Evolutionary conservation across 2,113 vertebrate genomes (phyloP), one percentile per base, ranked within the genome.

Genomic region (Physeter macrocephalus): DNA sequence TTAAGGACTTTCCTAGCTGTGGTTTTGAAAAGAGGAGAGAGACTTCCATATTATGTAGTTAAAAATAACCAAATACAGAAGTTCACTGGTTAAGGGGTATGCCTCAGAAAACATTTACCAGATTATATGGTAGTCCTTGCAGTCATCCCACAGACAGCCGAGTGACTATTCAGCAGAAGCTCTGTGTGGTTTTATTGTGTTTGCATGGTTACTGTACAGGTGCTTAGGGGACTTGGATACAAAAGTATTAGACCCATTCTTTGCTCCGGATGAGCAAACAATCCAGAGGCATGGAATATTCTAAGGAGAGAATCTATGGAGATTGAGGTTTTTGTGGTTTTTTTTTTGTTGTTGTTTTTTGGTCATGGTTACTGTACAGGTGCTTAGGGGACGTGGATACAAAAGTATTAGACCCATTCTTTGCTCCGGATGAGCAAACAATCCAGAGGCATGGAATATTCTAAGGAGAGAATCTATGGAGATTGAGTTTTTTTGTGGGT

Each of bases 121-220:
- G 31, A 36, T 34, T 39, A 27, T 31, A 17, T 4, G 29, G 25
- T 2, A 27, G 5, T 29, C 31, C 11, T 23, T n/a, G 15, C 7
- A 31, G 18, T 23, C 39, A 39, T n/a, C 14, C 14, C 13, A 8
- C 54, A 72, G 34, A 6, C 5, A 39, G 62, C 13, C 62, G 61
- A 23, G 4, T 54, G 23, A 12, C 31, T 12, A 18, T 46, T 54
- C 20, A 36, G 6, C 15, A 43, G 62, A 46, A 13, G 13, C 15
- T 27, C 20, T 29, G 1, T 29, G 27, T 57, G 31, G 8, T 46
- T 27, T 36, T 52, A 52, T 18, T 52, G 52, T 25, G 25, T 5
- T 8, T 5, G 7, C 31, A 0, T 3, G 31, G 23, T 1, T 1
- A 25, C 39, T 6, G 15, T 12, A 1, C 1, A 27, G 23, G 3